phyloP scores from a whole-genome alignment of 2,113 vertebrate genomes.

The Aptenodytes forsteri region DNA sequence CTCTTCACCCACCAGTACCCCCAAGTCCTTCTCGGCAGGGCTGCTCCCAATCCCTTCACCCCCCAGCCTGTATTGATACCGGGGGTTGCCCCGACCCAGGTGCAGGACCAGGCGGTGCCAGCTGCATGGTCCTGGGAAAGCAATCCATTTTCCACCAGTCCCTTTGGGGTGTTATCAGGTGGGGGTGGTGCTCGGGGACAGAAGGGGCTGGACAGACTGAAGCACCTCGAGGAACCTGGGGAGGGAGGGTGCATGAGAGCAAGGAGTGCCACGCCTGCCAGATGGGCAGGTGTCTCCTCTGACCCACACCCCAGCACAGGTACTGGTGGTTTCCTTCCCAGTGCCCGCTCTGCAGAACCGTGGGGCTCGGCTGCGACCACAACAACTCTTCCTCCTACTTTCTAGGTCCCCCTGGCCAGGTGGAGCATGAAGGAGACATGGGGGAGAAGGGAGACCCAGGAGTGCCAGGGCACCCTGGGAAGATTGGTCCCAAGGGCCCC shows the following conservation, averaged over 20 bases:
- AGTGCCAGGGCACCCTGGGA: slow-evolving; percentile 66
- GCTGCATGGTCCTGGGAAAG: background rate
- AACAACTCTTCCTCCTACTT: background rate
- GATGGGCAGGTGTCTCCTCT: background rate
- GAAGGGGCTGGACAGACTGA: background rate
- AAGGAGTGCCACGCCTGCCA: background rate
- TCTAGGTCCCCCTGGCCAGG: slow-evolving; percentile 67
- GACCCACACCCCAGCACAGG: rapidly evolving
- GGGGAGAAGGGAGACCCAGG: slow-evolving; percentile 77
- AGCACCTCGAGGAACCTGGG: background rate
- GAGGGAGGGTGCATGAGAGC: background rate
- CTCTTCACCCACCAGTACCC: background rate
- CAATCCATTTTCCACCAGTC: background rate
- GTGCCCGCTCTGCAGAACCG: background rate
- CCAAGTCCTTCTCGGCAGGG: background rate
- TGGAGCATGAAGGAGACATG: background rate
- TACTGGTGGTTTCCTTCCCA: background rate
- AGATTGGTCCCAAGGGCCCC: slow-evolving; percentile 71
- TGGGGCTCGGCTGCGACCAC: rapidly evolving
- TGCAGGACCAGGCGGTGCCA: too few relatives aligned
- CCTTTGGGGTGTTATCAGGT: background rate
- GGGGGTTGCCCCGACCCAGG: background rate
- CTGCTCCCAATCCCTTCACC: background rate
- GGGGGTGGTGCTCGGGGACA: background rate
- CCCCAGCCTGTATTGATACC: background rate